Percentiles rank a stretch among this genome's conserved stretches.
Conservation (phyloP, 2,888 invertebrate genomes). For the Pollenia griseotomentosa region DNA sequence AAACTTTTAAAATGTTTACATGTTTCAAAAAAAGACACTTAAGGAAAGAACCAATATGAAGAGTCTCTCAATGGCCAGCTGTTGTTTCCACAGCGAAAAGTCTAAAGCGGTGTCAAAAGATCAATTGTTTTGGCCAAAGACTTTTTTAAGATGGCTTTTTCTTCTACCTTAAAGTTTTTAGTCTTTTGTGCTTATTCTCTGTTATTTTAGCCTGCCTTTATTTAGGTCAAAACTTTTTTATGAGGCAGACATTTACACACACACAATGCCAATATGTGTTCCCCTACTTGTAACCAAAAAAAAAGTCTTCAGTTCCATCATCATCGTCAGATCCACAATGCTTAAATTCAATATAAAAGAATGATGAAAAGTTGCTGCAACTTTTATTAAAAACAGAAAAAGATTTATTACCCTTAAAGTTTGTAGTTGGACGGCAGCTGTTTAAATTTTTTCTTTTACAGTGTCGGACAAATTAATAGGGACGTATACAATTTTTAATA, state of each 20-base stretch:
- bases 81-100: not conserved
- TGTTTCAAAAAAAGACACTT: not conserved
- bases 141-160: conserved; percentile 16
- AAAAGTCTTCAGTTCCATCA: conserved; percentile 12
- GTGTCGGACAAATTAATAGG: too few relatives aligned
- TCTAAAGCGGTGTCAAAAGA: not conserved
- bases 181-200: not conserved
- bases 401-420: conserved; percentile 49
- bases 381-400: conserved; percentile 37
- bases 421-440: conserved; percentile 52
- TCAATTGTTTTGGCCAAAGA: conserved; percentile 4
- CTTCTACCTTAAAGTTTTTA: not conserved
- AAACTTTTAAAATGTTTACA: too few relatives aligned
- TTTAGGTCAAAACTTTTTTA: conserved; percentile 42
- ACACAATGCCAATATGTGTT: not conserved
- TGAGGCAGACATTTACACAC: not conserved
- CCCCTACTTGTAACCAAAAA: not conserved
- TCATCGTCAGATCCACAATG: conserved; percentile 6
- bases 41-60: not conserved
- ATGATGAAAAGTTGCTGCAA: conserved; percentile 35
- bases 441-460: conserved; percentile 16
- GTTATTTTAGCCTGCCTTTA: conserved; percentile 38
- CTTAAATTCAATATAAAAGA: conserved; percentile 3
- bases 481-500: too few relatives aligned
- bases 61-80: not conserved